Percentiles rank a stretch among this genome's conserved stretches.
Conservation (phyloP, 2,797 vertebrate genomes). For the Anguilla pacifica region DNA sequence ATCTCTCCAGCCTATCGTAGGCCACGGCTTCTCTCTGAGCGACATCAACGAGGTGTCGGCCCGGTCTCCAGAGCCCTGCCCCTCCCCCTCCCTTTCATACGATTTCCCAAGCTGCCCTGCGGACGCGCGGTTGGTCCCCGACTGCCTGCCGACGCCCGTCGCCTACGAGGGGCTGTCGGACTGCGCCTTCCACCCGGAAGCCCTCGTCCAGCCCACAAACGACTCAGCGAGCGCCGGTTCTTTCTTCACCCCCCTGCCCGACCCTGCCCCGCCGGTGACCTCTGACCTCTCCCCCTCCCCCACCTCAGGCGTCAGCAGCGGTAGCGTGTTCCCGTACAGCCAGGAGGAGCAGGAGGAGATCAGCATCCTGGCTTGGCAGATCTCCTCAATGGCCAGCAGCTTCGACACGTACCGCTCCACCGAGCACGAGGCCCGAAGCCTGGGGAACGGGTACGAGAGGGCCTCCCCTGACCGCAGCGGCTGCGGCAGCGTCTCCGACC, state of each 20-base stretch:
- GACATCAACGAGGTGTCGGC: constrained; percentile 28
- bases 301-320: constrained; percentile 26
- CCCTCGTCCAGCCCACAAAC: constrained; percentile 46
- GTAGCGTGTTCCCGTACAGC: constrained; percentile 49
- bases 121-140: constrained; percentile 63
- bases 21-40: constrained; percentile 49
- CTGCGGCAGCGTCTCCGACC: neutral
- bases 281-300: constrained; percentile 49
- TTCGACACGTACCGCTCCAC: constrained; percentile 62
- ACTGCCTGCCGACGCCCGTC: constrained; percentile 50
- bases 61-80: constrained; percentile 45
- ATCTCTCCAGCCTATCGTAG: constrained; percentile 32
- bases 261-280: constrained; percentile 43
- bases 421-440: neutral
- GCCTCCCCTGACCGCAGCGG: neutral
- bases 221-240: constrained; percentile 51
- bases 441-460: neutral
- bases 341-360: constrained; percentile 71
- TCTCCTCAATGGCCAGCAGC: constrained; percentile 78
- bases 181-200: constrained; percentile 60
- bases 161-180: constrained; percentile 51
- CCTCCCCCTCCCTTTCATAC: constrained; percentile 41
- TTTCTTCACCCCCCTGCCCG: constrained; percentile 37
- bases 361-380: constrained; percentile 77
- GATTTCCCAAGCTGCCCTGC: constrained; percentile 52